These are phyloP conservation scores for Drosophila parabipectinata DNA, from an alignment of 1,140 invertebrate genomes.

Conservation along the genomic window DNA sequence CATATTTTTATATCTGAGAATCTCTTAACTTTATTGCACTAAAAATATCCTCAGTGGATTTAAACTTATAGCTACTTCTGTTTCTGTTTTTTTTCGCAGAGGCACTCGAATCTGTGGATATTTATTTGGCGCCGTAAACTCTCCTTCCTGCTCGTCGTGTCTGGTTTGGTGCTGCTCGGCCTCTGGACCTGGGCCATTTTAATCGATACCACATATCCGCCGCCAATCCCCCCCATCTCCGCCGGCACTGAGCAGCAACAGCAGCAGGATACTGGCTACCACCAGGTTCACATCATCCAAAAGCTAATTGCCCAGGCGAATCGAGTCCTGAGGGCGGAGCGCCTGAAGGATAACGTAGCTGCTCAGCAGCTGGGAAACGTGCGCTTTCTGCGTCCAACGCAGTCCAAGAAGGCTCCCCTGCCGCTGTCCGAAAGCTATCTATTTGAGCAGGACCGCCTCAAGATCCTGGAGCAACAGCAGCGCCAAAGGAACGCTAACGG, in stretches of 20 bases:
- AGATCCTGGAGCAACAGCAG: conserved; percentile 79
- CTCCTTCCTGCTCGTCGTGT: conserved; percentile 68
- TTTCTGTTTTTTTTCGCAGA: conserved; percentile 45
- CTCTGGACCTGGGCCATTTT: conserved; percentile 82
- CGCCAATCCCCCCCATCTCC: conserved; percentile 9
- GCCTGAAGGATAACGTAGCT: conserved; percentile 56
- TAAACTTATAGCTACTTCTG: conserved; percentile 1
- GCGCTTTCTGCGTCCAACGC: conserved; percentile 73
- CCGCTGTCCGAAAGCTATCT: conserved; percentile 67
- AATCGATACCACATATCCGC: conserved; percentile 58
- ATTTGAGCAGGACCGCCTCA: conserved; percentile 78
- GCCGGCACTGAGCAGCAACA: conserved; percentile 30
- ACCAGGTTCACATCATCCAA: conserved; percentile 76
- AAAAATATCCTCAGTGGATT: background rate
- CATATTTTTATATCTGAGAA: too few species aligned
- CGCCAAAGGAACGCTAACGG: conserved; percentile 59
- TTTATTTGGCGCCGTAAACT: conserved; percentile 82
- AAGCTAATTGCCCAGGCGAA: conserved; percentile 81
- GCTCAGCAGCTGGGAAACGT: conserved; percentile 60
- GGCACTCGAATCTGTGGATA: conserved; percentile 80
- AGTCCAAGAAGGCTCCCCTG: conserved; percentile 66
- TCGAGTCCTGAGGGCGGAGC: conserved; percentile 70
- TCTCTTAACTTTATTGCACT: background rate
- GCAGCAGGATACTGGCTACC: conserved; percentile 41
- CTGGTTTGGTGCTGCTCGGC: conserved; percentile 62